Evolutionary conservation across 30 jellyfish, hydroid and myxozoan genomes (phyloP), one percentile per base, ranked within the genome.

Genomic region (Hydractinia echinata): DNA sequence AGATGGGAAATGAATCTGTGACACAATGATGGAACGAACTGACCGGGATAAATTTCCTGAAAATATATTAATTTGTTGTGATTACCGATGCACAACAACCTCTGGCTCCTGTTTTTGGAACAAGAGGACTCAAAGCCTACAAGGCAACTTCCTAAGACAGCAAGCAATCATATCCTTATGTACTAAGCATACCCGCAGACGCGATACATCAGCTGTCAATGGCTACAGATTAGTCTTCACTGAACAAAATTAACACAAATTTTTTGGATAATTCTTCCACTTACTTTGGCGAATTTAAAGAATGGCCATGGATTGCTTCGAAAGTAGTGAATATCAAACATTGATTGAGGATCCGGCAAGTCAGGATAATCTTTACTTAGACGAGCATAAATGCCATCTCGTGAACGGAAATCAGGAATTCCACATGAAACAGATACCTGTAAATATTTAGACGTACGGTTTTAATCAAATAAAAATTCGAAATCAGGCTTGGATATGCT

Each of bases 371-470:
- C 97, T 82, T 90, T 82, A 70, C 95, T 84, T 64, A 90, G 93
- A 8, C 97, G 72, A 54, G 97, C 95, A 62, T 90, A 90, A 11
- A 90, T 85, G 14, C 97, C 97, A 85, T 90, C 95, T 21, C 97
- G 73, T 68, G 97, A 90, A 52, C 97, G 78, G 82, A 90, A 90
- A 85, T 90, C 97, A 4, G 97, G 97, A 48, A 90, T 90, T 51
- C 97, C 97, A 77, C 97, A 90, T 6, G 97, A 85, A 48, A 90
- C 97, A 53, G 97, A 90, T 6, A 90, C 97, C 97, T 90, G 53
- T 44, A 56, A 49, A 30, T 30, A 30, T 30, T 30, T 0, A 30
- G 44, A 30, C 2, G 44, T 30, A 30, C 44, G 2, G 44, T 2
- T 30, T 30, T 30, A 30, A 30, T 1, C 44, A 30, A 30, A 30